phyloP scores from a whole-genome alignment of 2,797 vertebrate genomes.

The Synaphobranchus kaupii region DNA sequence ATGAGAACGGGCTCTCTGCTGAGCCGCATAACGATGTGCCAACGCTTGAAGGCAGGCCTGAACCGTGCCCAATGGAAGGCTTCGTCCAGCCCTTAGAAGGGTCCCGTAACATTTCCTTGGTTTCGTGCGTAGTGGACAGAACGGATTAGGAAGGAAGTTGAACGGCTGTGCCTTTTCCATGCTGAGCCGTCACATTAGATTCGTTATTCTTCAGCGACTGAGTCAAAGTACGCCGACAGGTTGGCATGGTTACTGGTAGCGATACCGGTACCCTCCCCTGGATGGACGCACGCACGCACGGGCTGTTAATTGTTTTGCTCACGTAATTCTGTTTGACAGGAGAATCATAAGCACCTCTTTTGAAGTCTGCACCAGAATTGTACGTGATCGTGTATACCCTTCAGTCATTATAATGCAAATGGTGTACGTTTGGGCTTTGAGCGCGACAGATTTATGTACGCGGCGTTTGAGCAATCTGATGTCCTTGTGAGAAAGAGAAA shows the following conservation, averaged over 20 bases:
- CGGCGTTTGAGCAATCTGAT: background rate
- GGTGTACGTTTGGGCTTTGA: background rate
- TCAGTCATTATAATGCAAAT: constrained; percentile 7
- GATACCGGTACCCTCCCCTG: background rate
- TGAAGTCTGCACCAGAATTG: background rate
- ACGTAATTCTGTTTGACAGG: background rate
- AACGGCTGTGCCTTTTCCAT: constrained; percentile 43
- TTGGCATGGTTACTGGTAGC: background rate
- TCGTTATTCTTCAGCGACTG: constrained; percentile 52
- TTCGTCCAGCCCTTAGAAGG: constrained; percentile 51
- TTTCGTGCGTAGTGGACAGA: constrained; percentile 34
- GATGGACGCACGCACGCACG: background rate
- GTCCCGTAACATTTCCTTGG: constrained; percentile 27
- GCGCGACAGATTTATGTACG: background rate
- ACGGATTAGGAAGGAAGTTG: constrained; percentile 34
- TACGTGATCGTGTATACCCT: background rate
- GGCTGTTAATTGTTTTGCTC: background rate
- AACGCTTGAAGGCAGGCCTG: background rate
- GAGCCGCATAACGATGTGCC: background rate
- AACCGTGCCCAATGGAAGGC: constrained; percentile 27
- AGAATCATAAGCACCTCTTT: background rate
- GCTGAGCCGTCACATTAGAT: constrained; percentile 56
- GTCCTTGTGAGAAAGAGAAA: constrained; percentile 3
- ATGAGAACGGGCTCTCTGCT: background rate
- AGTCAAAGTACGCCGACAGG: constrained; percentile 56